A percentile compares a stretch with the other conserved stretches of the same genome.
These are phyloP conservation scores for Zingel zingel DNA, from an alignment of 2,113 vertebrate species.

Conservation along the genomic window DNA sequence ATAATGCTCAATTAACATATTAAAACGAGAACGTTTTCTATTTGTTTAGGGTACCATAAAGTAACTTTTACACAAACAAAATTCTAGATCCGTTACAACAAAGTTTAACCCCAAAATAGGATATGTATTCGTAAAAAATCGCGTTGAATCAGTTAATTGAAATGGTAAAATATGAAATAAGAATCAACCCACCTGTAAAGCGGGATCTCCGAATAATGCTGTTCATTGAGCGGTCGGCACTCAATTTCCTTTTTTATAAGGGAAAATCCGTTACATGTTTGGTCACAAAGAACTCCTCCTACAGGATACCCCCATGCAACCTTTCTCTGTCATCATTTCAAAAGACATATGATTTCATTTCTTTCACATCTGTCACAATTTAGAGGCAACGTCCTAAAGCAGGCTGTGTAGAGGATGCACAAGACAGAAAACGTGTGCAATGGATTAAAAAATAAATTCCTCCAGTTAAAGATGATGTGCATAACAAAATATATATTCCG, in stretches of 20 bases:
- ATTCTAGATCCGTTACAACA: not conserved
- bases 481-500: constrained; percentile 25
- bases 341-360: constrained; percentile 50
- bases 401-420: constrained; percentile 25
- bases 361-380: constrained; percentile 37
- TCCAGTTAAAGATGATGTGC: constrained; percentile 11
- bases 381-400: constrained; percentile 21
- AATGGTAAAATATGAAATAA: not conserved
- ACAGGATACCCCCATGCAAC: constrained; percentile 67
- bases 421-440: constrained; percentile 9
- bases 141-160: not conserved
- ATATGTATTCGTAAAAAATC: not conserved
- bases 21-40: not conserved
- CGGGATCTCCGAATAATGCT: constrained; percentile 31
- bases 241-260: constrained; percentile 78
- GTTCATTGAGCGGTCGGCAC: constrained; percentile 57
- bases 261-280: constrained; percentile 76
- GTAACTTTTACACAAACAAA: not conserved
- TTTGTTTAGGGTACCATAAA: not conserved
- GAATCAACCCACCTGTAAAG: constrained; percentile 72
- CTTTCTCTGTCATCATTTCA: constrained; percentile 63
- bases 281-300: constrained; percentile 79
- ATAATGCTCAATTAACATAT: not conserved
- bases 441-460: constrained; percentile 12
- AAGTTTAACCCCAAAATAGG: not conserved